These are phyloP conservation scores for Enteromius afrohamiltoni DNA, from an alignment of 2,797 vertebrate species.

Conservation along the genomic window DNA sequence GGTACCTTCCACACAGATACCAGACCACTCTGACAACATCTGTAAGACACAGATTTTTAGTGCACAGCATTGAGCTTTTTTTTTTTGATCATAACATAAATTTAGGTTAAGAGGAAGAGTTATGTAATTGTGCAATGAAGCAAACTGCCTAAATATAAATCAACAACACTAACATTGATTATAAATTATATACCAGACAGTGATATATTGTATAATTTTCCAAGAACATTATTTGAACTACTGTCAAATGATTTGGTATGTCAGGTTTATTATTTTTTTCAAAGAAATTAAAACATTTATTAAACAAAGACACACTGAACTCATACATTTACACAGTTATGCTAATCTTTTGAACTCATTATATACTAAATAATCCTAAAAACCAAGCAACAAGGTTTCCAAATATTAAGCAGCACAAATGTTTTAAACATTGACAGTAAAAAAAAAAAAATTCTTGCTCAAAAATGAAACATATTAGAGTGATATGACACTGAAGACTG, in stretches of 20 bases:
- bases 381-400: neutral
- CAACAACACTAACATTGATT: neutral
- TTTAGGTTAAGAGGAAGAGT: neutral
- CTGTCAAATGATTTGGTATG: too few species aligned
- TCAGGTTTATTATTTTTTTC: neutral
- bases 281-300: too few species aligned
- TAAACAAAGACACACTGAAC: too few species aligned
- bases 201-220: too few species aligned
- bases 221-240: too few species aligned
- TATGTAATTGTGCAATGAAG: neutral
- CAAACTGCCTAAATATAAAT: neutral
- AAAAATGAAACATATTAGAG: neutral
- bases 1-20: slow-evolving; percentile 94
- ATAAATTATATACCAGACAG: too few species aligned
- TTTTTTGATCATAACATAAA: neutral
- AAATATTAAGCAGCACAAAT: neutral
- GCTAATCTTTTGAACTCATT: neutral
- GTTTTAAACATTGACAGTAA: neutral
- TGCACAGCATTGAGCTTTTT: neutral
- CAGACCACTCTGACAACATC: slow-evolving; percentile 94
- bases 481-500: neutral
- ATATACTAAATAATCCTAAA: neutral
- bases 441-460: neutral
- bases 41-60: slow-evolving; percentile 64
- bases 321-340: too few species aligned